A percentile compares a stretch with the other conserved stretches of the same genome.
These are phyloP conservation scores for Drosophila varians DNA, from an alignment of 1,140 invertebrate genomes.

Conservation along the genomic window DNA sequence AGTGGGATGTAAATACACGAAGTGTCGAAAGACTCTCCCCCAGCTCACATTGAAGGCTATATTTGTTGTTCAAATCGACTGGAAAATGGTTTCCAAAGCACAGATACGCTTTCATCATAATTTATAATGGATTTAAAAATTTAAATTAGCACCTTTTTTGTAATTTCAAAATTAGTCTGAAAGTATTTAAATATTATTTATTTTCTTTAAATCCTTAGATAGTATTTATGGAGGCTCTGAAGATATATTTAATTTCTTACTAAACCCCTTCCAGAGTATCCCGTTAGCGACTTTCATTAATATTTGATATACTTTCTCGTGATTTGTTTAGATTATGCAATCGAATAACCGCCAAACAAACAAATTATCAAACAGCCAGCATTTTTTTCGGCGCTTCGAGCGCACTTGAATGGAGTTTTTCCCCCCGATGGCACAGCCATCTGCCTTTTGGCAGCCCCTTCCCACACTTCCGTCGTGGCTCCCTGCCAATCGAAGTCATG, in stretches of 20 bases:
- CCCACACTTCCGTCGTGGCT: too few relatives aligned
- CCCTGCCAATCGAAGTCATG: slow-evolving; percentile 17
- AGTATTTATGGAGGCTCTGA: too few relatives aligned
- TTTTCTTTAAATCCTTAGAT: too few relatives aligned
- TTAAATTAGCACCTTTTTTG: neutral
- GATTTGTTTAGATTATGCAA: slow-evolving; percentile 46
- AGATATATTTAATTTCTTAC: neutral
- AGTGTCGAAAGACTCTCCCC: slow-evolving; percentile 38
- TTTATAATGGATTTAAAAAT: neutral
- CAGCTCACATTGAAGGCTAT: slow-evolving; percentile 21
- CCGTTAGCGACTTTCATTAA: slow-evolving; percentile 10
- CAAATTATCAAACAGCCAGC: slow-evolving; percentile 19
- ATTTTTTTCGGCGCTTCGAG: slow-evolving; percentile 38
- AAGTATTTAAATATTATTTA: neutral
- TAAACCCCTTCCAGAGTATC: slow-evolving; percentile 19
- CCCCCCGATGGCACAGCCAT: slow-evolving; percentile 23
- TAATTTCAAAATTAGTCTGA: neutral
- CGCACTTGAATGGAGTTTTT: slow-evolving; percentile 45
- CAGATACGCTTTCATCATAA: slow-evolving; percentile 1
- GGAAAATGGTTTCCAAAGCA: neutral
- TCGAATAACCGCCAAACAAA: slow-evolving; percentile 31
- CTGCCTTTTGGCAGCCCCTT: slow-evolving; percentile 24
- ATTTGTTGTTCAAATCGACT: slow-evolving; percentile 25
- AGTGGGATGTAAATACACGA: slow-evolving; percentile 1
- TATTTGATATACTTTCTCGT: slow-evolving; percentile 49